Evolutionary conservation across 2,888 invertebrate species (phyloP), one percentile per base, ranked within the genome.

Genomic region (Drosophila setosimentum): DNA sequence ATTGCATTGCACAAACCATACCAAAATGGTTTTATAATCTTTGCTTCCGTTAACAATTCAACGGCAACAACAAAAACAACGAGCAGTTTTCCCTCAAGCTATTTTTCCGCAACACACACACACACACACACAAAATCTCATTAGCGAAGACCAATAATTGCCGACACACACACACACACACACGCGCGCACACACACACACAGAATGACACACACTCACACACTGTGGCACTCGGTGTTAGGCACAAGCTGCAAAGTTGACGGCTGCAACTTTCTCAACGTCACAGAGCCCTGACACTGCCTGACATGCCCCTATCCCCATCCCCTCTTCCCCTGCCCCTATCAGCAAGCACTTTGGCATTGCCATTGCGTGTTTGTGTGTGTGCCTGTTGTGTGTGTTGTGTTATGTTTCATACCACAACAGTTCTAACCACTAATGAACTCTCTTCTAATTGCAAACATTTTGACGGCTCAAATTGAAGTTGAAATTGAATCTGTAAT

Each of bases 21-120:
- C 73, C 73, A 74, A 78, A 84, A 85, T 84, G 85, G 75, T 87
- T 82, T 87, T 84, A 84, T 82, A 85, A 85, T 89, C 85, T 84
- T 76, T 74, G 82, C 82, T 87, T 89, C 85, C 87, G 89, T 73
- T 81, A 67, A 83, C 76, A 78, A 76, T 80, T 68, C 73, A 71
- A 42, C 70, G 58, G n/a, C 58, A 21, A 42, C 73, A 35, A 53
- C 55, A 37, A n/a, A 35, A 37, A 24, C 32, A 35, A 40, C 58
- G 13, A 40, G 55, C 33, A 50, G 32, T 40, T 57, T 68, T 66
- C 71, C 73, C 64, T 48, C 50, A 30, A 74, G 62, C 65, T 60
- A 69, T 69, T 76, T 71, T 61, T 67, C 18, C 49, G 49, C 10
- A 11, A 11, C 45, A 59, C 40, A 50, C n/a, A 58, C 62, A 59